A percentile compares a stretch with the other conserved stretches of the same genome.
These are phyloP conservation scores for Ammospiza nelsoni DNA, from an alignment of 2,113 vertebrate species.

Conservation along the genomic window DNA sequence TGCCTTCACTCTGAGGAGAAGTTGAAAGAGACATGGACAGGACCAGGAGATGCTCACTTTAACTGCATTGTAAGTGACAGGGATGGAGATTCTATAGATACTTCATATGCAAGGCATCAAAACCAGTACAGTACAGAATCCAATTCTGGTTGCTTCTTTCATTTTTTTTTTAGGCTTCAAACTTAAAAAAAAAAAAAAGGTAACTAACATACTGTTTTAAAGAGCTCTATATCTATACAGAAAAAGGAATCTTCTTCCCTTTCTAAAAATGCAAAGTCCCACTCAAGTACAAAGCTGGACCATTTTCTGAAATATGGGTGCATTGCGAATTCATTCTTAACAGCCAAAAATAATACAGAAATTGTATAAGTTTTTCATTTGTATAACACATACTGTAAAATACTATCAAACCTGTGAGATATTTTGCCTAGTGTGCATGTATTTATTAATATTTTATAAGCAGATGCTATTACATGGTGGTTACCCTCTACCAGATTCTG, in stretches of 20 bases:
- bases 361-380: neutral
- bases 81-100: neutral
- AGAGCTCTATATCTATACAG: neutral
- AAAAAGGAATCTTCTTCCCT: neutral
- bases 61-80: neutral
- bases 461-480: neutral
- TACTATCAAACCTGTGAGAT: neutral
- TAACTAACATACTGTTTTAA: neutral
- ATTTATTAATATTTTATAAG: neutral
- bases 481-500: neutral
- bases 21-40: neutral
- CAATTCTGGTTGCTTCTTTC: neutral
- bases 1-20: neutral
- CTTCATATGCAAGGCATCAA: neutral
- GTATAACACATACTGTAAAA: neutral
- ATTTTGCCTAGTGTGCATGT: neutral
- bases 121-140: neutral
- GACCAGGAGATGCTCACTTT: neutral
- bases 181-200: neutral
- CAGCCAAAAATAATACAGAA: neutral
- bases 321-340: neutral
- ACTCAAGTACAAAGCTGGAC: neutral
- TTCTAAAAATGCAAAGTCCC: neutral
- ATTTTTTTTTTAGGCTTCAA: neutral
- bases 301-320: neutral